Base-by-base conservation (phyloP, 2,113 vertebrate genomes). In the Vanacampus margaritifer region DNA sequence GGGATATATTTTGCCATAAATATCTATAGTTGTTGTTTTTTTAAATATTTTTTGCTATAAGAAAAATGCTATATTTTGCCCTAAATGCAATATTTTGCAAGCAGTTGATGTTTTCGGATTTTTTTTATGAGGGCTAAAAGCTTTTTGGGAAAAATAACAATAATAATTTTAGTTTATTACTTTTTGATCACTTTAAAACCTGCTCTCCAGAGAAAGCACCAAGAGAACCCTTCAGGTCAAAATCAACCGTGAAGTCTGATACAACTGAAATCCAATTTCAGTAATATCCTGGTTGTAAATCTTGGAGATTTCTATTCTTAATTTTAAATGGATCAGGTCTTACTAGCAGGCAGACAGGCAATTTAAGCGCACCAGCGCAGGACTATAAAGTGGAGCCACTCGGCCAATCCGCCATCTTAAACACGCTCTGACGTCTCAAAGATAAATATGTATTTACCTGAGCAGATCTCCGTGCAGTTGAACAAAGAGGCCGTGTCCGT, bases 391-490 rank as follows among this genome's bases (percentile, higher is more conserved):
- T 69, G 26, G 66, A 71, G 46, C 32, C 69, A 58, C 28, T 17
- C 19, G 48, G 69, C 61, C 51, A 10, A 76, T 72, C 46, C 50
- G 69, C 46, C 14, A 17, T 63, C 69, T 75, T 71, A 69, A 62
- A 26, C 1, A 1, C 54, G 26, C 54, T 19, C 14, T 2, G 13
- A 12, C 6, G 23, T 23, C 51, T 13, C 11, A 7, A 28, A 56
- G 53, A 56, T n/a, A 65, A 43, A 8, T 59, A 23, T n/a, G 11
- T 26, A 26, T 66, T 91, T 89, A 98, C 96, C 96, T 96, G 89
- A 97, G 87, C 46, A 98, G 85, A 85, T 98, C 96, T 81, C 96
- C 96, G 0, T 98, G 95, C 71, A 97, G 91, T 73, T 98, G 96
- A 71, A 97, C 75, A 50, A 94, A 97, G 62, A 98, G 92, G 51